Base-by-base conservation (phyloP, 2,888 invertebrate genomes). In the Euspilapteryx auroguttella region DNA sequence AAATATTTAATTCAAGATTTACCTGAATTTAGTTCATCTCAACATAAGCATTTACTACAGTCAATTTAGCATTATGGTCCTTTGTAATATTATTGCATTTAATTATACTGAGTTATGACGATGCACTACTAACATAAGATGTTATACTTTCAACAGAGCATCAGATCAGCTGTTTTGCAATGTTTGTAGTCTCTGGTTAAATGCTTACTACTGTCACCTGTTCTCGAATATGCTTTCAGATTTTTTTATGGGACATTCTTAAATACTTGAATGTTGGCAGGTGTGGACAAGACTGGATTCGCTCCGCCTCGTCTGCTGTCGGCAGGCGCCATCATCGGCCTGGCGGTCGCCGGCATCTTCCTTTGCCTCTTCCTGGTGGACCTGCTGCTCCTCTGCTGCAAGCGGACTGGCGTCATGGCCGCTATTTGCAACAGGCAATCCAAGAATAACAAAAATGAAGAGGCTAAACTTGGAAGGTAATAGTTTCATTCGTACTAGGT, bases 381-480 rank as follows among this genome's bases (percentile, higher is more conserved):
- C 55, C 76, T 94, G 6, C 80, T 89, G 21, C 92, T 94, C 52
- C 87, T 86, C 56, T 71, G 83, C 78, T 64, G 80, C 37, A 79
- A 80, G 47, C 62, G 80, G 30, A 78, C 85, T 48, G 86, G 86
- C 24, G 80, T 86, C 17, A 78, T 86, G 45, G 86, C 86, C n/a
- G 68, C 80, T 17, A 65, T 86, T 42, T 86, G 85, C 44, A 80
- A 83, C n/a, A 69, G 81, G 38, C 79, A 81, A 21, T 75, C 79
- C 27, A 86, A 85, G 55, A 81, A 84, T 32, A 80, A 83, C 32
- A 84, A 88, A 40, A 90, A 90, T 38, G 90, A 90, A 32, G 89
- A 89, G 63, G 80, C 87, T 0, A 91, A 90, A 59, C 71, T 91
- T 34, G 88, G 89, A 79, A 91, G 90, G 91, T 91, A 80, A 78